phyloP scores from a whole-genome alignment of 1,140 invertebrate genomes.

The Dinoponera quadriceps region DNA sequence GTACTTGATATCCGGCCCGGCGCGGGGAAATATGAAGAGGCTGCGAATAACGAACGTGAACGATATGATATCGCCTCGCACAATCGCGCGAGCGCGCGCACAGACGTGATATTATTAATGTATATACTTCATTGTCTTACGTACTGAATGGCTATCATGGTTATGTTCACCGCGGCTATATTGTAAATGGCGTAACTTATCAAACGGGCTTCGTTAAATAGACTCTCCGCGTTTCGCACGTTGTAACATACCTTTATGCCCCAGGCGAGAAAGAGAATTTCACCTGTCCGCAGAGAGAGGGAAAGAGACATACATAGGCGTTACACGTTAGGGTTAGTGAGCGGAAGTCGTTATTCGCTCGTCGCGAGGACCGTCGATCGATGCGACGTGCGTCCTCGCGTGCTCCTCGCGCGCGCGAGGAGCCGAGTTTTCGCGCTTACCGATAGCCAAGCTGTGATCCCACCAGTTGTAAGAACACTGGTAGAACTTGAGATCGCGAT shows the following conservation, averaged over 20 bases:
- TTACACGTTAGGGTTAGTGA: too few relatives aligned
- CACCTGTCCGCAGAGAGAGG: constrained; percentile 86
- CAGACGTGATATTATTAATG: background rate
- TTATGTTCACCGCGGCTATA: constrained; percentile 95
- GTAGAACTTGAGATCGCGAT: constrained; percentile 92
- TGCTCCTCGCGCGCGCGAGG: background rate
- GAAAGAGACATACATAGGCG: too few relatives aligned
- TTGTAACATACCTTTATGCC: constrained; percentile 96
- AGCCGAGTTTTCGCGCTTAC: constrained; percentile 82
- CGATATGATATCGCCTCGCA: background rate
- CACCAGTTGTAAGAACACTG: constrained; percentile 97
- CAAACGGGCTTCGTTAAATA: constrained; percentile 96
- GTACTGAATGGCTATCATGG: constrained; percentile 96
- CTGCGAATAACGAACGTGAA: constrained; percentile 84
- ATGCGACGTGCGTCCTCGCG: too few relatives aligned
- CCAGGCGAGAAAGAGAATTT: constrained; percentile 95
- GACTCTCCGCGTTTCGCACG: constrained; percentile 95
- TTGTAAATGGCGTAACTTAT: constrained; percentile 98
- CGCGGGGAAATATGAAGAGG: constrained; percentile 93
- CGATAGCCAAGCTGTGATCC: constrained; percentile 95
- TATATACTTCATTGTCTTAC: constrained; percentile 82
- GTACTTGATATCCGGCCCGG: constrained; percentile 96
- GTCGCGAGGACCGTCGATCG: too few relatives aligned
- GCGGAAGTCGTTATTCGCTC: too few relatives aligned
- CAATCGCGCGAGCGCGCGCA: background rate